Conservation (phyloP, 2,797 vertebrate species). For the Paguma larvata region DNA sequence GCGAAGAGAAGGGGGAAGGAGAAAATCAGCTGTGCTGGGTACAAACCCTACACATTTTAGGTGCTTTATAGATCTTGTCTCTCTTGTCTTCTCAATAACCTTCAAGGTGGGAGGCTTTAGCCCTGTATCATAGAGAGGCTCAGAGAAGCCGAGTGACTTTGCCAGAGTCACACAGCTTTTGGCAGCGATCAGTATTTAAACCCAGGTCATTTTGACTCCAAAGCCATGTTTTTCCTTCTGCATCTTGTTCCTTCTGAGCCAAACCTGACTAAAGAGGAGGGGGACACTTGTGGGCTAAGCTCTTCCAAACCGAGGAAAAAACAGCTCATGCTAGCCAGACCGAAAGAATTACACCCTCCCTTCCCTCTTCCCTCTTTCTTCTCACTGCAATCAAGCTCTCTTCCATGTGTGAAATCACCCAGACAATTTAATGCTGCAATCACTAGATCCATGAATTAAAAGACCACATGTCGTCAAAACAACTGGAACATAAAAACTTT, state of each 20-base stretch:
- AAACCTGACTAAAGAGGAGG: conserved; percentile 14
- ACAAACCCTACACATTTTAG: background rate
- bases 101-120: background rate
- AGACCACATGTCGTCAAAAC: background rate
- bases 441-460: background rate
- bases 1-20: background rate
- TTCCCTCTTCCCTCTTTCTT: background rate
- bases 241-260: conserved; percentile 34
- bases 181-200: background rate
- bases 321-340: background rate
- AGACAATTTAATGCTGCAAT: background rate
- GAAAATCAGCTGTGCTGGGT: background rate
- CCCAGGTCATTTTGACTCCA: background rate
- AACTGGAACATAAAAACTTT: background rate
- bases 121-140: background rate
- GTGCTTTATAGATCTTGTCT: background rate
- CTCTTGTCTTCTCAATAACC: conserved; percentile 18
- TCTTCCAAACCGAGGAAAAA: conserved; percentile 16
- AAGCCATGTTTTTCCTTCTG: conserved; percentile 26
- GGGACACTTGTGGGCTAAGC: background rate
- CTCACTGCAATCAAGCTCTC: background rate
- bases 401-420: background rate
- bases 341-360: background rate
- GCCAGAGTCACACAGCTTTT: background rate
- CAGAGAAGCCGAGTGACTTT: conserved; percentile 39